A percentile compares a stretch with the other conserved stretches of the same genome.
Evolutionary conservation across 2,113 vertebrate species (phyloP).

Genomic region (Malurus melanocephalus): DNA sequence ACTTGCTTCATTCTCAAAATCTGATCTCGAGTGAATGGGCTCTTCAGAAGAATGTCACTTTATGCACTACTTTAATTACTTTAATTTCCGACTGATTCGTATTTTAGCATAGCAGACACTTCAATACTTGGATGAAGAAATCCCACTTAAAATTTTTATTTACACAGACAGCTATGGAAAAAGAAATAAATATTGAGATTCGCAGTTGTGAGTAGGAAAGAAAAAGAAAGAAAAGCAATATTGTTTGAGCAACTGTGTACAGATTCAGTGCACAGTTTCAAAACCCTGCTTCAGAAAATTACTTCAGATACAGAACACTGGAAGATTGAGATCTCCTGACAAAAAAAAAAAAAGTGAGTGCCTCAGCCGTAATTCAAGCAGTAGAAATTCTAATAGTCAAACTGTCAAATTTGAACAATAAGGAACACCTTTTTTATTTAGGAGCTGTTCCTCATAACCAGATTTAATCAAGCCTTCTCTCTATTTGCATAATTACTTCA

Average conservation of each 20-base stretch:
- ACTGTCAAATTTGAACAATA: conserved; percentile 35
- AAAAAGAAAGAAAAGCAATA: neutral
- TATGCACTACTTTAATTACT: neutral
- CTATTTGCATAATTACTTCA: conserved; percentile 26
- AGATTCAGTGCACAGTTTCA: neutral
- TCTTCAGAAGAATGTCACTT: neutral
- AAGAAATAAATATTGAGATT: neutral
- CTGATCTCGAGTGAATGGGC: neutral
- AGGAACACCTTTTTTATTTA: conserved; percentile 11
- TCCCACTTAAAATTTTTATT: neutral
- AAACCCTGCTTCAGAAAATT: neutral
- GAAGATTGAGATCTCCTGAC: neutral
- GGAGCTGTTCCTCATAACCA: conserved; percentile 4
- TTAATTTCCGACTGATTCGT: neutral
- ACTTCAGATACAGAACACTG: neutral
- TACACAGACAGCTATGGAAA: neutral
- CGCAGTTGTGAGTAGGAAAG: neutral
- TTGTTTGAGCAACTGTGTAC: neutral
- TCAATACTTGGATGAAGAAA: neutral
- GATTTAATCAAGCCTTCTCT: conserved; percentile 13
- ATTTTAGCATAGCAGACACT: neutral
- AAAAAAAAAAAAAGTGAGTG: neutral
- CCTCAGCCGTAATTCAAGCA: neutral
- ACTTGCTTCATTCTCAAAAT: neutral
- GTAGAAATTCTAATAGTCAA: conserved; percentile 17